Evolutionary conservation across 2,113 vertebrate genomes (phyloP).

Genomic region (Ammodytes dubius): DNA sequence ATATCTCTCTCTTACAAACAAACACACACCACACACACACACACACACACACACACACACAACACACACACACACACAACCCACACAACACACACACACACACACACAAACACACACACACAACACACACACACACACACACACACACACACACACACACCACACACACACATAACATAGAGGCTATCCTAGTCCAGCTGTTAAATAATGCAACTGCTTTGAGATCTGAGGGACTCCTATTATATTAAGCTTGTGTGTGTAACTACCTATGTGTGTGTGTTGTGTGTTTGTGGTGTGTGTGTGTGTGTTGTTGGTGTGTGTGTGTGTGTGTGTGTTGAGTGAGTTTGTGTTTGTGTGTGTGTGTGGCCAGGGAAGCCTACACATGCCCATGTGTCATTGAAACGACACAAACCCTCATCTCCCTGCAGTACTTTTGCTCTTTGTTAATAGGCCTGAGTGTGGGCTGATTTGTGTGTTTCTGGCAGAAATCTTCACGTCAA

Average conservation of each 20-base stretch:
- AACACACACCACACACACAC: not conserved
- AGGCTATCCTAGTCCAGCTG: slow-evolving; percentile 75
- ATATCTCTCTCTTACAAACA: no score
- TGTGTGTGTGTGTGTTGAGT: slow-evolving; percentile 27
- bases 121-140: slow-evolving; percentile 2
- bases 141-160: slow-evolving; percentile 33
- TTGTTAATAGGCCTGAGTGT: slow-evolving; percentile 8
- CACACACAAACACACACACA: slow-evolving; percentile 8
- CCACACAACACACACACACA: no score
- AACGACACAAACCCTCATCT: slow-evolving; percentile 22
- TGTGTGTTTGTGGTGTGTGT: slow-evolving; percentile 19
- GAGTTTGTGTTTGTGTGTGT: slow-evolving; percentile 30
- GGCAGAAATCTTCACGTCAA: slow-evolving; percentile 30
- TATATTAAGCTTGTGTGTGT: slow-evolving; percentile 55
- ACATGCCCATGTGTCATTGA: slow-evolving; percentile 40
- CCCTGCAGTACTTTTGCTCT: not conserved
- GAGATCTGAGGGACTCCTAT: slow-evolving; percentile 75
- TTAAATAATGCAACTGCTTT: slow-evolving; percentile 80
- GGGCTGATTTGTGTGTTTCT: slow-evolving; percentile 23
- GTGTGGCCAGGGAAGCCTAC: slow-evolving; percentile 12
- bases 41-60: slow-evolving; percentile 43
- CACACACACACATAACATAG: slow-evolving; percentile 52
- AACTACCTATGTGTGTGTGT: not conserved
- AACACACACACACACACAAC: slow-evolving; percentile 52
- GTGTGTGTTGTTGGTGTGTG: slow-evolving; percentile 37